Evolutionary conservation across 1,140 invertebrate species (phyloP).

Genomic region (Drosophila kepulauana): DNA sequence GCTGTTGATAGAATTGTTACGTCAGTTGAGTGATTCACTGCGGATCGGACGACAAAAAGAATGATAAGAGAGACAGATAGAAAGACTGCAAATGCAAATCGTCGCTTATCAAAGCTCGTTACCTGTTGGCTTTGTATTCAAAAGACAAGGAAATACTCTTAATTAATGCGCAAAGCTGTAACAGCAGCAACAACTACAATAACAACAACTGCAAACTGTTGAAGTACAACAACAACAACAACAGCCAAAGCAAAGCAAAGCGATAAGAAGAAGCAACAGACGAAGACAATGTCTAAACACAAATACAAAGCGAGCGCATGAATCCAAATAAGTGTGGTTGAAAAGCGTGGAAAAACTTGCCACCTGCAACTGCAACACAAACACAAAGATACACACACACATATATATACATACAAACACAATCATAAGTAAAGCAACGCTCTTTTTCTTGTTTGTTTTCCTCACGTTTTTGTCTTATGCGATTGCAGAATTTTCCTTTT

Average conservation of each 20-base stretch:
- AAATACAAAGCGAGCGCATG: conserved; percentile 61
- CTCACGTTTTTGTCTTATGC: conserved; percentile 17
- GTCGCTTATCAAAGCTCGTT: conserved; percentile 26
- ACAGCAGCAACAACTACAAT: conserved; percentile 36
- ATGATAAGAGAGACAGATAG: not conserved
- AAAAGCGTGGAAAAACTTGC: conserved; percentile 22
- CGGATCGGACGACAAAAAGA: not conserved
- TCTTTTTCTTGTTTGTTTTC: conserved; percentile 36
- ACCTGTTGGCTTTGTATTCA: not conserved
- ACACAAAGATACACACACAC: not conserved
- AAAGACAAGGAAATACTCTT: conserved; percentile 59
- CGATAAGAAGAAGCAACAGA: conserved; percentile 6
- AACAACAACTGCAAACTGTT: conserved; percentile 8
- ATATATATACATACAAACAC: not conserved
- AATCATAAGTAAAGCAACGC: conserved; percentile 19
- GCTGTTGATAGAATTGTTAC: conserved; percentile 5
- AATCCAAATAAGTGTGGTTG: conserved; percentile 61
- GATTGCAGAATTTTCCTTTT: conserved; percentile 66
- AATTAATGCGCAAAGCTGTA: conserved; percentile 72
- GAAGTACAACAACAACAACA: conserved; percentile 36
- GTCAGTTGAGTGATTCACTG: conserved; percentile 14
- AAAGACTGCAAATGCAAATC: conserved; percentile 10
- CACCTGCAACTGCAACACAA: conserved; percentile 20
- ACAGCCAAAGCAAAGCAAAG: conserved; percentile 2
- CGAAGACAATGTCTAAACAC: conserved; percentile 65